A percentile compares a stretch with the other conserved stretches of the same genome.
Conservation (phyloP, 2,888 invertebrate species). For the Geotrupes spiniger region DNA sequence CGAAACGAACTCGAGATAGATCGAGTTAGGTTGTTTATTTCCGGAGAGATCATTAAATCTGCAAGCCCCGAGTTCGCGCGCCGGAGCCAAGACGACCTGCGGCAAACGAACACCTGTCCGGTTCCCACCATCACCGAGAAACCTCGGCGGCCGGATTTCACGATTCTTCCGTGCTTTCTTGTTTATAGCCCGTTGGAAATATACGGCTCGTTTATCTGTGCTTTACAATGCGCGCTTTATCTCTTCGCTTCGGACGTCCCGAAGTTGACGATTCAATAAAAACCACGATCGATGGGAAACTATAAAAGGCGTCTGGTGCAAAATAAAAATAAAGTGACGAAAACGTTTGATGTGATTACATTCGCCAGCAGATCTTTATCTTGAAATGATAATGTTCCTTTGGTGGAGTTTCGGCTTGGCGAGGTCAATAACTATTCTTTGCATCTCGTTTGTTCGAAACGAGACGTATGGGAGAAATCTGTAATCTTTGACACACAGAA, state of each 20-base stretch:
- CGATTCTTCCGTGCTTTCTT: conserved; percentile 42
- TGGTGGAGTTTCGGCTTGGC: no score
- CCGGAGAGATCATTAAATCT: neutral
- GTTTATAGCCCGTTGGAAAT: conserved; percentile 39
- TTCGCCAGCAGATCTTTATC: neutral
- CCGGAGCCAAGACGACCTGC: conserved; percentile 3
- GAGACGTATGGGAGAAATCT: conserved; percentile 9
- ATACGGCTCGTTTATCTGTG: conserved; percentile 24
- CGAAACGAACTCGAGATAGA: neutral
- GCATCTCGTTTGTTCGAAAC: neutral
- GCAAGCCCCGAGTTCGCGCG: neutral
- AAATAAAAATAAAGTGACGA: neutral
- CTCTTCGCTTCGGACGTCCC: neutral
- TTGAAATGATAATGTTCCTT: no score
- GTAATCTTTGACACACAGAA: conserved; percentile 25
- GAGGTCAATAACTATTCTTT: no score
- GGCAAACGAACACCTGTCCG: conserved; percentile 35
- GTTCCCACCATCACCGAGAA: conserved; percentile 42
- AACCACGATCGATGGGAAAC: neutral
- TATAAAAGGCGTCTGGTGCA: neutral
- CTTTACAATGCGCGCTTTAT: conserved; percentile 5
- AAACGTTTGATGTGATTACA: neutral
- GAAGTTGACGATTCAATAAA: neutral
- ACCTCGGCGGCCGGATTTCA: conserved; percentile 47
- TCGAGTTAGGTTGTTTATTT: neutral